Conservation (phyloP, 1,140 invertebrate species). For the Diachasmimorpha longicaudata region DNA sequence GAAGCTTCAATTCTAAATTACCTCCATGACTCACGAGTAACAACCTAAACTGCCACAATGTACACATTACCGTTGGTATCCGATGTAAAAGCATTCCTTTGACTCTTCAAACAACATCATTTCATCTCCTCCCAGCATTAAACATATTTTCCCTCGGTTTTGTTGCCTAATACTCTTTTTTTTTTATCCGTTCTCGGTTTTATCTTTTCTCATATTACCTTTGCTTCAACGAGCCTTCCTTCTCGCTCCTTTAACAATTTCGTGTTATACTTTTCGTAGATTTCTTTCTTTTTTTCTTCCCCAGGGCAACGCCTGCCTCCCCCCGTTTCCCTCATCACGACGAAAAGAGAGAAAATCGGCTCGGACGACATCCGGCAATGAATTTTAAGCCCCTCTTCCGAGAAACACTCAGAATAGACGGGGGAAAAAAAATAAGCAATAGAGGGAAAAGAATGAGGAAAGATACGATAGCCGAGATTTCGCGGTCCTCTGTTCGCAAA, state of each 20-base stretch:
- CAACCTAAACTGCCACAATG: not conserved
- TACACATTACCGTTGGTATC: not conserved
- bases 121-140: not conserved
- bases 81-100: not conserved
- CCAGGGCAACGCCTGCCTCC: not conserved
- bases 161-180: conserved; percentile 3
- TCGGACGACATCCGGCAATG: conserved; percentile 28
- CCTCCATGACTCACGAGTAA: not conserved
- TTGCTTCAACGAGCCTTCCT: not conserved
- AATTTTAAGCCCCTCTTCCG: conserved; percentile 28
- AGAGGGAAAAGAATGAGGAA: not conserved
- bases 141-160: not conserved
- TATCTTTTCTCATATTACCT: not conserved
- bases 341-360: not conserved
- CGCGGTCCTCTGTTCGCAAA: not conserved
- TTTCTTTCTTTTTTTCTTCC: not conserved
- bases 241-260: not conserved
- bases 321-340: not conserved
- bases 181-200: conserved; percentile 13
- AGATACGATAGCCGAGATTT: conserved; percentile 18
- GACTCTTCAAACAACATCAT: not conserved
- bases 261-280: not conserved
- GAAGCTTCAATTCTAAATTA: not conserved
- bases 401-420: conserved; percentile 1
- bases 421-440: conserved; percentile 3